Base-by-base conservation (phyloP, 64 coral and sea anemone genomes). In the Platygyra sinensis region DNA sequence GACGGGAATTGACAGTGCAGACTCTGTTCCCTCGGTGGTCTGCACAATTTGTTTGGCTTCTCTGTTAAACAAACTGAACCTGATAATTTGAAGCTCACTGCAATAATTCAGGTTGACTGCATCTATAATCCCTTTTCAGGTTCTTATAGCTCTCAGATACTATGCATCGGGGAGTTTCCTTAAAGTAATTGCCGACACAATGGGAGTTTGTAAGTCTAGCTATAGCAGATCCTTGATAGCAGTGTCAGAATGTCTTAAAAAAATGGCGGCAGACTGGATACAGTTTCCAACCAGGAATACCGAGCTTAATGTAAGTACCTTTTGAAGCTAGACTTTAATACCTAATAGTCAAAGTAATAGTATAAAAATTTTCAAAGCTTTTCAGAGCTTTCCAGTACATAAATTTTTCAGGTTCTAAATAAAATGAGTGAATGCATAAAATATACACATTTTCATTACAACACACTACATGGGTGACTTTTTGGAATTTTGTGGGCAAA, bases 241-340 rank as follows among this genome's bases (percentile, higher is more conserved):
- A 19, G 83, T 87, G 16, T 87, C 67, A 0, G 13, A 52, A 25
- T 87, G 67, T 20, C 83, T 87, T 11, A 19, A 30, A 19, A 74
- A 60, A 22, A 72, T 87, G 38, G 32, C 83, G 3, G 9, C 38
- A 30, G 65, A 87, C 18, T 87, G 64, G 65, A 87, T 87, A 72
- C 29, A 30, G 72, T 72, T 87, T 74, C 67, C 83, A 14, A 52
- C 38, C 24, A 30, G 38, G 51, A 87, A 87, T 19, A 32, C 17
- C 18, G 83, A 87, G 13, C 10, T 87, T 11, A 72, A 87, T 87
- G 83, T 87, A 87, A 73, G 83, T 87, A 87, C 51, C 52, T 22
- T 33, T 74, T 87, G 38, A 52, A 87, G 83, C 67, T 73, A 57
- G 2, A 73, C 38, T 86, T 33, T 5, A 52, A 86, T 86, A 67